phyloP scores from a whole-genome alignment of 2,888 invertebrate genomes.

The Nemotelus pantherinus region DNA sequence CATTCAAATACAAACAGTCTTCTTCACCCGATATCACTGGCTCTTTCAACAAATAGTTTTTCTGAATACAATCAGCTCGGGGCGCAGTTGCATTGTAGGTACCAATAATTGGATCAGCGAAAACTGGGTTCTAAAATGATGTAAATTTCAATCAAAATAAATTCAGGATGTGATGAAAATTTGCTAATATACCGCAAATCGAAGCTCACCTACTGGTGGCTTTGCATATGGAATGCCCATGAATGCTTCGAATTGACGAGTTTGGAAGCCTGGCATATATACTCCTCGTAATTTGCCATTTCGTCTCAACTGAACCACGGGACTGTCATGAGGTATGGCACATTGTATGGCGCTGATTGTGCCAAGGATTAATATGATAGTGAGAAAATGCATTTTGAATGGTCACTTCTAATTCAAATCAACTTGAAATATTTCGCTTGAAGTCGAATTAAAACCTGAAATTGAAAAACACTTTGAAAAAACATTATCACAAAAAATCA shows the following conservation, averaged over 20 bases:
- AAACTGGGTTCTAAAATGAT: conserved; percentile 58
- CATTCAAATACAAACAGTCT: conserved; percentile 67
- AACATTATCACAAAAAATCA: no score
- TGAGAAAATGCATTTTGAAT: no score
- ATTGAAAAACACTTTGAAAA: no score
- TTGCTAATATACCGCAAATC: conserved; percentile 58
- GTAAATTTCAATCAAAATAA: neutral
- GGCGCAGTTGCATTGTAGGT: conserved; percentile 58
- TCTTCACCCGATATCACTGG: conserved; percentile 62
- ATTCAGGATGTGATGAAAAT: neutral
- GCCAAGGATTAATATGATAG: no score
- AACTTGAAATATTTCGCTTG: no score
- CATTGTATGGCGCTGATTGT: neutral
- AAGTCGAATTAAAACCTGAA: no score
- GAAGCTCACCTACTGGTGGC: conserved; percentile 59
- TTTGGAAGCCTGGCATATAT: conserved; percentile 56
- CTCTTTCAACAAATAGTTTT: conserved; percentile 59
- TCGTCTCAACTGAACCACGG: conserved; percentile 5
- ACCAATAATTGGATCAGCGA: conserved; percentile 54
- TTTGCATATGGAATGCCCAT: conserved; percentile 61
- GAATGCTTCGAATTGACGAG: conserved; percentile 59
- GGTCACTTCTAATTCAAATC: no score
- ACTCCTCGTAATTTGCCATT: conserved; percentile 58
- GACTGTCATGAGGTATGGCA: neutral
- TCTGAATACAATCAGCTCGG: conserved; percentile 64